A percentile compares a stretch with the other conserved stretches of the same genome.
These are phyloP conservation scores for Gnathonemus echidnorhynchus DNA, from an alignment of 2,113 vertebrate genomes.

Conservation along the genomic window DNA sequence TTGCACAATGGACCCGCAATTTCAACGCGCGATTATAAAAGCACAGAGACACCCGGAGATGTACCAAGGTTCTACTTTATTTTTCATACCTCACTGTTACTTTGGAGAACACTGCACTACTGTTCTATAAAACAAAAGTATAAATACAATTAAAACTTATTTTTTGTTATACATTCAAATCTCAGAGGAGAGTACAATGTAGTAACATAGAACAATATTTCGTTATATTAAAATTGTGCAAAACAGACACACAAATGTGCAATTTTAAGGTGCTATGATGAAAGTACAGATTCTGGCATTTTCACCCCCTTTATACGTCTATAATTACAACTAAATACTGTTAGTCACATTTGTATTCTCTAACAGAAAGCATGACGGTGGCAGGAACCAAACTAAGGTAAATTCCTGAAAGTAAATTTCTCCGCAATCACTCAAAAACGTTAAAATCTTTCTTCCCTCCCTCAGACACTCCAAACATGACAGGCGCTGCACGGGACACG, in stretches of 20 bases:
- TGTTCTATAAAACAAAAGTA: constrained; percentile 16
- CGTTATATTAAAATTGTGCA: constrained; percentile 16
- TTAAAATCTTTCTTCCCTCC: background rate
- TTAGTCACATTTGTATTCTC: background rate
- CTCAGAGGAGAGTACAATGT: background rate
- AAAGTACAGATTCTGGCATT: background rate
- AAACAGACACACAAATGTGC: constrained; percentile 14
- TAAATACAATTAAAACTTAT: constrained; percentile 16
- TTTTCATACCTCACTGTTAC: constrained; percentile 11
- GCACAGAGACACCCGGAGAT: background rate
- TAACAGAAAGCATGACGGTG: background rate
- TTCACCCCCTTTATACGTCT: background rate
- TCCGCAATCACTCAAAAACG: background rate
- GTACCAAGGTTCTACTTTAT: constrained; percentile 16
- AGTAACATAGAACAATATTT: constrained; percentile 12
- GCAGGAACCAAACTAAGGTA: background rate
- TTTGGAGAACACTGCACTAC: constrained; percentile 15
- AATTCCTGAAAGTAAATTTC: background rate
- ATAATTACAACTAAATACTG: background rate
- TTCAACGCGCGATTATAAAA: background rate
- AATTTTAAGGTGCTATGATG: constrained; percentile 8
- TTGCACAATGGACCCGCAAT: background rate
- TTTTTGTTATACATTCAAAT: constrained; percentile 18
- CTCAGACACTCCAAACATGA: background rate
- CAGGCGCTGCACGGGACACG: background rate